Base-by-base conservation (phyloP, 2,888 invertebrate genomes). In the Lochmaea capreae region DNA sequence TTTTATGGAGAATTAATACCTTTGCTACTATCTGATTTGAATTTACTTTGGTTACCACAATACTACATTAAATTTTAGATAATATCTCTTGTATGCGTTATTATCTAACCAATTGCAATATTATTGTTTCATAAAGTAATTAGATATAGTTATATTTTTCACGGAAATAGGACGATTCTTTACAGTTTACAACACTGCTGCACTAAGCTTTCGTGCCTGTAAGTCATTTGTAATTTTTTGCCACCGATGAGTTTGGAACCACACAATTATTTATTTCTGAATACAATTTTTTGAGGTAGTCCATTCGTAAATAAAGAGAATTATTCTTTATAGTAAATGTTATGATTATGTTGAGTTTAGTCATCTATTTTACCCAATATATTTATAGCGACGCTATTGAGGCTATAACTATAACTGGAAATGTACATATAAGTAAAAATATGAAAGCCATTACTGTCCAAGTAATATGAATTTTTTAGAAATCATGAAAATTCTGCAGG, bases 11-110 rank as follows among this genome's bases (percentile, higher is more conserved):
- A n/a, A n/a, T 49, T n/a, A n/a, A n/a, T 6, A n/a, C 6, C 49
- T n/a, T 49, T 49, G 6, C 0, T 49, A 6, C 5, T 49, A 49
- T 49, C 49, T 52, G n/a, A 52, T 52, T 14, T 14, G 14, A 52
- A 14, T 52, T 16, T 14, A 52, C 52, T 52, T 16, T 52, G n/a
- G n/a, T 52, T 52, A 52, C 12, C 52, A 52, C 52, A 52, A 52
- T 52, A 52, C 16, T n/a, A 52, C 52, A 52, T 52, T 52, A 52
- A 52, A n/a, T 8, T 52, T n/a, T 12, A n/a, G 52, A 52, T 52
- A 52, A 52, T 16, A 52, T 52, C 12, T 52, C 5, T 52, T 16
- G 16, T 16, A n/a, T n/a, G 5, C n/a, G 52, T 16, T 6, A 52
- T 52, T 52, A 16, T n/a, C 12, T 8, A 52, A 52, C 16, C n/a